Evolutionary conservation across 2,113 vertebrate species (phyloP).

Genomic region (Propithecus coquereli): DNA sequence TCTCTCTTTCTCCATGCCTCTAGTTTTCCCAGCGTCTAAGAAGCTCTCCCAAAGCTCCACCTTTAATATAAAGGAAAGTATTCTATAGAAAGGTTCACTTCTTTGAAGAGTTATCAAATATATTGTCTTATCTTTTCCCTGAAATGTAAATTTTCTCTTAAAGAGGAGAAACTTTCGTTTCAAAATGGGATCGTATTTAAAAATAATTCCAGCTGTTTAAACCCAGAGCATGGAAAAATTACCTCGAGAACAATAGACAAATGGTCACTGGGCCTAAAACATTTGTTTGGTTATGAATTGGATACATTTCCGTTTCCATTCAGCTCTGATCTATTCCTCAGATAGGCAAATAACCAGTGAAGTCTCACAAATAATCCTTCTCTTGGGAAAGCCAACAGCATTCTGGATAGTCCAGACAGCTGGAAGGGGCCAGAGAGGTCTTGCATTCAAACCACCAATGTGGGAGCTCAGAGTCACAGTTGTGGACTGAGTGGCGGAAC

Average conservation of each 20-base stretch:
- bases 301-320: conserved; percentile 27
- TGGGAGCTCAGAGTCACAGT: neutral
- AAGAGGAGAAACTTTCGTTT: conserved; percentile 40
- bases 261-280: neutral
- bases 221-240: conserved; percentile 18
- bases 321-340: conserved; percentile 28
- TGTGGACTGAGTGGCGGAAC: neutral
- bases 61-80: neutral
- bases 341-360: neutral
- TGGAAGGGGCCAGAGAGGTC: neutral
- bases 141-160: conserved; percentile 31
- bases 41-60: neutral
- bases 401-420: neutral
- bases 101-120: conserved; percentile 43
- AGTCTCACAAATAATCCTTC: neutral
- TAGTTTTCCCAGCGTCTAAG: neutral
- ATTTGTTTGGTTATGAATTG: neutral
- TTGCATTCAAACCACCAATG: neutral
- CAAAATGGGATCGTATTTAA: neutral
- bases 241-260: neutral
- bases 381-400: neutral
- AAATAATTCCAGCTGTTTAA: conserved; percentile 40
- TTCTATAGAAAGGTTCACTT: neutral
- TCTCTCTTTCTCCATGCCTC: neutral
- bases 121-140: conserved; percentile 14